Conservation (phyloP, 1,140 invertebrate species). For the Sycophila sp. region DNA sequence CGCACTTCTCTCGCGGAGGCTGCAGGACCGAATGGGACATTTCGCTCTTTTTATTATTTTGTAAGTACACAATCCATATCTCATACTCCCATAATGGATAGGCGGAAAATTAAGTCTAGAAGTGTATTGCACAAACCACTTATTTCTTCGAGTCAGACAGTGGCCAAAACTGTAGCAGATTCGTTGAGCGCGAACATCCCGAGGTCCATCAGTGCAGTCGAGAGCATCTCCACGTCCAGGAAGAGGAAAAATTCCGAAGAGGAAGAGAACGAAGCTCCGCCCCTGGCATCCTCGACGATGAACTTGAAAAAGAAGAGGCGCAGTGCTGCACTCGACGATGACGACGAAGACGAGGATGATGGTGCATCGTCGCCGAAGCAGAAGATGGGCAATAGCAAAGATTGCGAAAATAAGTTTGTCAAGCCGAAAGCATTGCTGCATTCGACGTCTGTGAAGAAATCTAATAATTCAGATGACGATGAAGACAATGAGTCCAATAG, state of each 20-base stretch:
- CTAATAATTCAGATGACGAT: background rate
- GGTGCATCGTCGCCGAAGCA: background rate
- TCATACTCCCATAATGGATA: constrained; percentile 26
- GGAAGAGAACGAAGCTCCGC: background rate
- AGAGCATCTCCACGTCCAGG: background rate
- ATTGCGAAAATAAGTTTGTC: background rate
- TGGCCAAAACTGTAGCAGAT: background rate
- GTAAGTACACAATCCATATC: background rate
- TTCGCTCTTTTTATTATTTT: background rate
- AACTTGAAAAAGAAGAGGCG: constrained; percentile 13
- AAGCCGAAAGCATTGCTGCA: background rate
- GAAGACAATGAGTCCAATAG: background rate
- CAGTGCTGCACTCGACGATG: background rate
- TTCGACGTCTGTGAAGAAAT: background rate
- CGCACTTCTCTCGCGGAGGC: no score
- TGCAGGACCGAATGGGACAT: background rate
- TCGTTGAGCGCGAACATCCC: background rate
- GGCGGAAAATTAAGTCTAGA: constrained; percentile 20
- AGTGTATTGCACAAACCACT: constrained; percentile 11
- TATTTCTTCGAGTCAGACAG: constrained; percentile 17
- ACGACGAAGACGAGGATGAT: background rate
- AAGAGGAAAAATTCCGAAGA: constrained; percentile 30
- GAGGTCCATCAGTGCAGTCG: constrained; percentile 5
- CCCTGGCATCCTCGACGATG: background rate
- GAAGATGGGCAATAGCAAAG: background rate